Evolutionary conservation across 2,888 invertebrate species (phyloP).

Genomic region (Orchesellides sinensis): DNA sequence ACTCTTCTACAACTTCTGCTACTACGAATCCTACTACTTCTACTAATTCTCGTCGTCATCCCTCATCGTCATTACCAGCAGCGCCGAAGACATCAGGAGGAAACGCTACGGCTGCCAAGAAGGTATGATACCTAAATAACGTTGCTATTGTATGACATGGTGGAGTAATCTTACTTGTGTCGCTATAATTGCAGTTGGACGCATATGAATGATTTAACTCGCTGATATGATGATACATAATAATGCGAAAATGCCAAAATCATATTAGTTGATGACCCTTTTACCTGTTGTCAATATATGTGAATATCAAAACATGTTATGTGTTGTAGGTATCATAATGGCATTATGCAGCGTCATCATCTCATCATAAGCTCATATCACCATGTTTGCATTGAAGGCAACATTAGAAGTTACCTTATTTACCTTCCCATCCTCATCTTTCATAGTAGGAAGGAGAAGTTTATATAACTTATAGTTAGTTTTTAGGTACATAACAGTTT

Average conservation of each 20-base stretch:
- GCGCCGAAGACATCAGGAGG: constrained; percentile 38
- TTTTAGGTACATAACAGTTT: background rate
- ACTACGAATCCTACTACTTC: background rate
- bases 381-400: constrained; percentile 53
- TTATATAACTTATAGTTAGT: too few species aligned
- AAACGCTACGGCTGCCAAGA: constrained; percentile 47
- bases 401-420: constrained; percentile 52
- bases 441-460: too few species aligned
- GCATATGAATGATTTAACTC: constrained; percentile 1
- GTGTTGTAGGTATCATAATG: background rate
- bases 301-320: background rate
- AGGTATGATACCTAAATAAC: constrained; percentile 15
- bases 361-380: background rate
- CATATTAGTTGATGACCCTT: constrained; percentile 33
- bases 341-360: constrained; percentile 11
- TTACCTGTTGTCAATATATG: background rate
- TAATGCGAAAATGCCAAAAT: background rate
- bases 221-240: background rate
- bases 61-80: constrained; percentile 25
- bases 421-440: constrained; percentile 33
- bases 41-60: constrained; percentile 39
- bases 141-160: background rate
- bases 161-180: background rate
- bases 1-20: constrained; percentile 21
- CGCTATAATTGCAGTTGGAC: too few species aligned